These are phyloP conservation scores for Ladona fulva DNA, from an alignment of 1,140 invertebrate genomes.

Conservation along the genomic window DNA sequence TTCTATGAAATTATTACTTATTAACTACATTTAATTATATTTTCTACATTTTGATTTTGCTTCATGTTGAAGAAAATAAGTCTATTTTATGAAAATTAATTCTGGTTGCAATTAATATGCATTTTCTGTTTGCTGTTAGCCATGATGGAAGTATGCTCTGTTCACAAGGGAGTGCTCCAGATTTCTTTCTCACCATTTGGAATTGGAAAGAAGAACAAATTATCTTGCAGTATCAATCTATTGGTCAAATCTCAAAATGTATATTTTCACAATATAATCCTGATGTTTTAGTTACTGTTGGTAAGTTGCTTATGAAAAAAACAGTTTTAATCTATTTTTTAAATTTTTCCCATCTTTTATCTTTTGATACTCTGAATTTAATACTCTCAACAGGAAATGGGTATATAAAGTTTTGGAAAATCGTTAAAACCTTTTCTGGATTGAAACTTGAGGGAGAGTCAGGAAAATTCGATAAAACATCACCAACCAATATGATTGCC, in stretches of 20 bases:
- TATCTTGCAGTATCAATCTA: conserved; percentile 65
- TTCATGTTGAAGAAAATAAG: no score
- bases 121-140: conserved; percentile 36
- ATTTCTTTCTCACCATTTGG: conserved; percentile 81
- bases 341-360: no score
- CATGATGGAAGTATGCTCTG: conserved; percentile 67
- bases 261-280: conserved; percentile 69
- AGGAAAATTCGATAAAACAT: conserved; percentile 81
- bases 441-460: conserved; percentile 76
- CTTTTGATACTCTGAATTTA: no score
- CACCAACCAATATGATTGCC: conserved; percentile 78
- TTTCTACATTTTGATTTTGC: no score
- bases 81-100: no score
- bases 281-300: conserved; percentile 65
- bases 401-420: conserved; percentile 91
- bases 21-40: no score
- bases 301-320: conserved; percentile 31
- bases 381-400: conserved; percentile 41
- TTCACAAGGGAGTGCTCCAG: conserved; percentile 74
- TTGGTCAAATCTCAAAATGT: conserved; percentile 65
- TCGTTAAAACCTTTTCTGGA: conserved; percentile 80
- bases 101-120: no score
- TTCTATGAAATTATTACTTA: no score
- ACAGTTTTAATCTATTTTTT: no score
- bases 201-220: conserved; percentile 67